A percentile compares a stretch with the other conserved stretches of the same genome.
phyloP scores from a whole-genome alignment of 2,113 vertebrate genomes.

The Notothenia rossii region DNA sequence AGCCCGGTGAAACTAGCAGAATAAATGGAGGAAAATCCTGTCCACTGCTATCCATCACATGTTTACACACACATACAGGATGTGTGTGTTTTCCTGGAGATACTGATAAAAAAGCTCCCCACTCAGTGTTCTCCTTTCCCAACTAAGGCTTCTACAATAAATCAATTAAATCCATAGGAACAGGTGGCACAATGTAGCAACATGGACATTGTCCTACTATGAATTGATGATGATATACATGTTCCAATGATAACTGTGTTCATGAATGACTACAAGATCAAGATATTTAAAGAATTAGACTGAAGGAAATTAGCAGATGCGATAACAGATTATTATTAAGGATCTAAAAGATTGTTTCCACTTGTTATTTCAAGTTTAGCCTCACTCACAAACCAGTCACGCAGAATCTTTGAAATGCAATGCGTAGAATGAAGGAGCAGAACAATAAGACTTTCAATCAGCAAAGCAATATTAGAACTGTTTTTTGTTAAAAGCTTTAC shows the following conservation, averaged over 20 bases:
- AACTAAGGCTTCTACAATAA: conserved; percentile 19
- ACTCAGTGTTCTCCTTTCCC: conserved; percentile 7
- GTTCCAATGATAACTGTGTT: conserved; percentile 3
- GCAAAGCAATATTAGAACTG: conserved; percentile 19
- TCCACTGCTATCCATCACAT: conserved; percentile 12
- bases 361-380: conserved; percentile 29
- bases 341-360: conserved; percentile 15
- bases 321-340: conserved; percentile 9
- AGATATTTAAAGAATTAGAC: conserved; percentile 17
- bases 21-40: conserved; percentile 13
- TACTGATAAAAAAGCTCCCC: not conserved
- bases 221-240: not conserved
- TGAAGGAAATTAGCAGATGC: conserved; percentile 2
- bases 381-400: conserved; percentile 7
- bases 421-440: conserved; percentile 4
- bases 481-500: conserved; percentile 38
- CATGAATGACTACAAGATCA: not conserved
- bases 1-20: conserved; percentile 52
- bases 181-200: conserved; percentile 27
- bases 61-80: conserved; percentile 12
- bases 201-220: conserved; percentile 3
- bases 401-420: conserved; percentile 11
- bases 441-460: conserved; percentile 2
- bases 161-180: conserved; percentile 3
- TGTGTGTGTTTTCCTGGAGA: conserved; percentile 12